These are phyloP conservation scores for Rallus limicola DNA, from an alignment of 2,113 vertebrate species.

Conservation along the genomic window DNA sequence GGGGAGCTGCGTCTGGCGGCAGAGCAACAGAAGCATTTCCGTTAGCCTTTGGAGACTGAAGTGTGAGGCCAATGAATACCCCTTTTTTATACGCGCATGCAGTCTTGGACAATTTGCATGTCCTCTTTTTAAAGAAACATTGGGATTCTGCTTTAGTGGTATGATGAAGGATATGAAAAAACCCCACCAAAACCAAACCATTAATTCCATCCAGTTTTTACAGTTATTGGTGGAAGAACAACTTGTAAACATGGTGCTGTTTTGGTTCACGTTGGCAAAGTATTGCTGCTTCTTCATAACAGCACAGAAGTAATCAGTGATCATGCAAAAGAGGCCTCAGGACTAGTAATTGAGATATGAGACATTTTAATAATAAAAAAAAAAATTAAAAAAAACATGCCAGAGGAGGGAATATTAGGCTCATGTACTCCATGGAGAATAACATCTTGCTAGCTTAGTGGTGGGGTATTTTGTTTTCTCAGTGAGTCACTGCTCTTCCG, in stretches of 20 bases:
- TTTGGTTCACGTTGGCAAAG: neutral
- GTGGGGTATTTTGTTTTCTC: constrained; percentile 13
- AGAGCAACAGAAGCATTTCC: neutral
- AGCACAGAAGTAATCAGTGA: neutral
- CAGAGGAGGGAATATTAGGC: neutral
- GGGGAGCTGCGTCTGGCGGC: neutral
- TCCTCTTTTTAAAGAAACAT: neutral
- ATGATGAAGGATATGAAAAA: neutral
- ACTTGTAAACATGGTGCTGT: neutral
- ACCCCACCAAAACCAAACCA: neutral
- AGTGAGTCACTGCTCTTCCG: neutral
- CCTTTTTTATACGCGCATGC: neutral
- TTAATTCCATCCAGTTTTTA: neutral
- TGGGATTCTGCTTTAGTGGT: neutral
- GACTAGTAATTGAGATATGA: neutral
- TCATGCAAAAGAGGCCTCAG: neutral
- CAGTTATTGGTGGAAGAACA: neutral
- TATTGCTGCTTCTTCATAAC: neutral
- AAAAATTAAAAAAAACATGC: neutral
- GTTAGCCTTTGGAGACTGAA: neutral
- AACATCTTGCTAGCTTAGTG: neutral
- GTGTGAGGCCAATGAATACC: neutral
- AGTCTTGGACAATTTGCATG: neutral
- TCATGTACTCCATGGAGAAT: neutral
- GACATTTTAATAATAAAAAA: neutral